A percentile compares a stretch with the other conserved stretches of the same genome.
phyloP scores from a whole-genome alignment of 2,888 invertebrate species.

The Dioctria linearis region DNA sequence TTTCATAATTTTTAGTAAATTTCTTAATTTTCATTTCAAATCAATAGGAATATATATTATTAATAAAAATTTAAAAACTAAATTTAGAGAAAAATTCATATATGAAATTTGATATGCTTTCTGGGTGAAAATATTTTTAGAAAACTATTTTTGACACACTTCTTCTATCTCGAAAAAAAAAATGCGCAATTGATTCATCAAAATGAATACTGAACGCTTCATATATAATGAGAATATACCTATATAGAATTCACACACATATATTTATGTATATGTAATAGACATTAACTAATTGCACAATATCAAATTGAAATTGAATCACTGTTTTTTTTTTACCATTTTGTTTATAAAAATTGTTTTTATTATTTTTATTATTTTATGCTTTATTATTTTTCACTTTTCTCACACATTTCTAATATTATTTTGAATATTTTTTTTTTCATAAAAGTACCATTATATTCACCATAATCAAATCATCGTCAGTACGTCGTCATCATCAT shows the following conservation, averaged over 20 bases:
- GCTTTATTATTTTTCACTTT: neutral
- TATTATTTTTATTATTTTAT: no score
- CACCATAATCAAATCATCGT: no score
- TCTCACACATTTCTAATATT: neutral
- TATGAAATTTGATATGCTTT: constrained; percentile 3
- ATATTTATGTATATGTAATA: neutral
- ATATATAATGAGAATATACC: no score
- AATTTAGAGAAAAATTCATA: neutral
- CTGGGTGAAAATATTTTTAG: constrained; percentile 8
- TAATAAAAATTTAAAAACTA: neutral
- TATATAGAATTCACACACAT: no score
- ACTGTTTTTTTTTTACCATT: neutral
- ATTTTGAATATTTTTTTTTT: no score
- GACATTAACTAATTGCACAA: neutral
- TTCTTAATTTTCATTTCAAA: neutral
- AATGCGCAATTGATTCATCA: constrained; percentile 7
- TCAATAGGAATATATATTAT: neutral
- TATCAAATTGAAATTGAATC: neutral
- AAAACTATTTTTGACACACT: constrained; percentile 9
- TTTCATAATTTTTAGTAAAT: neutral
- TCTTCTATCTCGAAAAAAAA: neutral
- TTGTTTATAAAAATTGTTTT: no score
- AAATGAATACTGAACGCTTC: neutral
- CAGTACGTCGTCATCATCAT: no score
- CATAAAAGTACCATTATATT: no score